Percentiles rank a stretch among this genome's conserved stretches.
Evolutionary conservation across 1,140 invertebrate species (phyloP).

Genomic region (Drosophila nasuta): DNA sequence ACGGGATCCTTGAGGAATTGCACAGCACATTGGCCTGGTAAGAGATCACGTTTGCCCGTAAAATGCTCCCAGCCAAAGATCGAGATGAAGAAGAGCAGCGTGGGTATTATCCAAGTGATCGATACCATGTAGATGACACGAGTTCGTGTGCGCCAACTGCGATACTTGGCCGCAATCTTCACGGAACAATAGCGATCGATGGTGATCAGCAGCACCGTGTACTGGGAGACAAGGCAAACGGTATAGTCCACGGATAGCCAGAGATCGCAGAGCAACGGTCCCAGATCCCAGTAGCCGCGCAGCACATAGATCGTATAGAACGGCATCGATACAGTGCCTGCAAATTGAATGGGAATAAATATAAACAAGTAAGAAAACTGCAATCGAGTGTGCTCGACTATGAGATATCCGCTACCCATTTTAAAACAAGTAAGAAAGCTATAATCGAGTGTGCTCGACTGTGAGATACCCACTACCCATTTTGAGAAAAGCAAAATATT

Average conservation of each 20-base stretch:
- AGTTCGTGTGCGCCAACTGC: slow-evolving; percentile 98
- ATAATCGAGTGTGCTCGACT: neutral
- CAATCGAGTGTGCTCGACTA: neutral
- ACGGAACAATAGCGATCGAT: slow-evolving; percentile 99
- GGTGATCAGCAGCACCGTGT: slow-evolving; percentile 99
- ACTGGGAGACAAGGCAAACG: slow-evolving; percentile 99
- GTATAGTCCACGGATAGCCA: slow-evolving; percentile 99
- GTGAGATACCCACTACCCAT: too few relatives aligned
- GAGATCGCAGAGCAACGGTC: slow-evolving; percentile 97
- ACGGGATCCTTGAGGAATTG: slow-evolving; percentile 99
- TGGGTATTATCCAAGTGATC: slow-evolving; percentile 99
- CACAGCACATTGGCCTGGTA: slow-evolving; percentile 96
- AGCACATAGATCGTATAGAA: slow-evolving; percentile 98
- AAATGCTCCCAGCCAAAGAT: slow-evolving; percentile 99
- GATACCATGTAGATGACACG: slow-evolving; percentile 96
- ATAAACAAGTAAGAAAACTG: slow-evolving; percentile 3
- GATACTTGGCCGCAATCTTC: slow-evolving; percentile 98
- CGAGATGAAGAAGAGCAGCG: slow-evolving; percentile 98
- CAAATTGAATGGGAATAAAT: neutral
- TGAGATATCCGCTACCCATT: too few relatives aligned
- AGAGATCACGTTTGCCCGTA: slow-evolving; percentile 94
- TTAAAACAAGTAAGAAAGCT: slow-evolving; percentile 2
- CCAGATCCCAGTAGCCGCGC: slow-evolving; percentile 98
- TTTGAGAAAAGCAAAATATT: too few relatives aligned
- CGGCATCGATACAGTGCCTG: slow-evolving; percentile 97